Evolutionary conservation across 1,140 invertebrate genomes (phyloP), one percentile per base, ranked within the genome.

Genomic region (Drosophila arizonae): DNA sequence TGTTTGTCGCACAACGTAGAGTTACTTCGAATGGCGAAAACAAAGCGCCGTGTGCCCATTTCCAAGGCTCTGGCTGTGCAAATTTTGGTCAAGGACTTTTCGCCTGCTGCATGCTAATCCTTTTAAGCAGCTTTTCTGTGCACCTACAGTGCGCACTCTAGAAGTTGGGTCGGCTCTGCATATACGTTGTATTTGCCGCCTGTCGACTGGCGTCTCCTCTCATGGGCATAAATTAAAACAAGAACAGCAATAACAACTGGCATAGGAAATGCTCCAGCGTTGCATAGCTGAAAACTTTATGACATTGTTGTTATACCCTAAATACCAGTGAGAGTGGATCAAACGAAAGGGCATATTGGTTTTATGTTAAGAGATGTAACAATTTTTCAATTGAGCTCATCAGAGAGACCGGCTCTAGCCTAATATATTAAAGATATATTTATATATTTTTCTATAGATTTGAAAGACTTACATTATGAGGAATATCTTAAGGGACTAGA

Each of bases 151-250:
- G 26, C 68, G 65, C 56, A 45, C 45, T 52, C 17, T 58, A 58
- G 28, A 45, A 48, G 15, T 52, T 52, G 61, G 61, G 28, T 46
- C 10, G 33, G 30, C 24, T 52, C 6, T 65, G 17, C 39, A 17
- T 52, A 28, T 52, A 5, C 55, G n/a, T 30, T 28, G 9, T 30
- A 30, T 67, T 24, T 50, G 30, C 41, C 33, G 41, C 17, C 11
- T 43, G 41, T 13, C 43, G 39, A 55, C 41, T 68, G 56, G 21
- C 70, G 48, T 33, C 43, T 48, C 79, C 43, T 48, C 79, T 79
- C 62, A 21, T 63, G 66, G 79, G 71, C 63, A 82, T 79, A 82
- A 82, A 81, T 81, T 81, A 82, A 75, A 75, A 75, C 57, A 62
- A 55, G 39, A 70, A 63, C 48, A 51, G 41, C 57, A 66, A 36